Base-by-base conservation (phyloP, 1,140 invertebrate species). In the Saccostrea echinata region DNA sequence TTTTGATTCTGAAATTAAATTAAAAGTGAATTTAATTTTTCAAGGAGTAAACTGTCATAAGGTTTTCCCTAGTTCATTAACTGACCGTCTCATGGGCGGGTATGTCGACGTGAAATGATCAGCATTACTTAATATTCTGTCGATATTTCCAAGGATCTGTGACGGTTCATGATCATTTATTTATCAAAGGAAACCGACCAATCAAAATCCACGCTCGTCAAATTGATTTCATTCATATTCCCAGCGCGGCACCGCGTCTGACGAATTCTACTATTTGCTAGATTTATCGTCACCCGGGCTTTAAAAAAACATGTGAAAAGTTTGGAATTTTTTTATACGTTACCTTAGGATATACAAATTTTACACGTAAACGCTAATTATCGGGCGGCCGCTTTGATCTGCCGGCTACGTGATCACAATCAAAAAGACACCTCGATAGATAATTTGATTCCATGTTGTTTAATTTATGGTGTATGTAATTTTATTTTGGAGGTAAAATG, bases 181-280 rank as follows among this genome's bases (percentile, higher is more conserved):
- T 71, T 71, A 71, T 71, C 68, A 71, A 71, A 27, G 30, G 68
- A 33, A 24, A 24, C 68, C 24, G 27, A 71, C 68, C 68, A 71
- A 71, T 71, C 68, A 71, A 30, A 71, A 33, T 71, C 68, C 68
- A 71, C 27, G 68, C 68, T 30, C 68, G 68, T 71, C 68, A 33
- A 30, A 71, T 33, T 71, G 68, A 27, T 71, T 71, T 71, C 68
- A 71, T 71, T 71, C 68, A 71, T 71, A 71, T 71, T 71, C 68
- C 68, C 68, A 71, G 12, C n/a, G 24, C 24, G 68, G 68, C 68
- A 27, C 12, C 12, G 68, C 27, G 68, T 71, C 68, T 71, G 68
- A 30, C 11, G 30, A 71, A 27, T 71, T 71, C 27, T 24, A 71
- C 68, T 24, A 71, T 13, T 71, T 24, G 68, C 68, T 71, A 71